Conservation (phyloP, 1,140 invertebrate genomes). For the Platorchestia sp. region DNA sequence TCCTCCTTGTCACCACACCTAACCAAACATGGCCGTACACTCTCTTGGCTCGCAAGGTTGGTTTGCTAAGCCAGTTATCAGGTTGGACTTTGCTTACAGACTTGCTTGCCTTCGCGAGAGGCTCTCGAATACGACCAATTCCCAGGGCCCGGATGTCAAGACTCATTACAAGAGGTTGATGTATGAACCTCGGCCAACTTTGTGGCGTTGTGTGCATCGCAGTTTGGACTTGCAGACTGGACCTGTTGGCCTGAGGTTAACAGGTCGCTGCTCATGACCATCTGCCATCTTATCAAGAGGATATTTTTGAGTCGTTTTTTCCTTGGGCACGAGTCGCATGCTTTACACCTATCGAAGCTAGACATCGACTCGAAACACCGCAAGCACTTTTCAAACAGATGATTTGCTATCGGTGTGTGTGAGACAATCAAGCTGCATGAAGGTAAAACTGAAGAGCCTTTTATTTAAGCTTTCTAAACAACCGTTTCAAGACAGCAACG, state of each 20-base stretch:
- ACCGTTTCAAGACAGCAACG: background rate
- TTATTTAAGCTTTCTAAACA: background rate
- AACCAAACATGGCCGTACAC: constrained; percentile 30
- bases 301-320: background rate
- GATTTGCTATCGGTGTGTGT: background rate
- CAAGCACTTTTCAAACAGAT: background rate
- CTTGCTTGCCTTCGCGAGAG: constrained; percentile 4
- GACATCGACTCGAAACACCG: background rate
- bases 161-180: constrained; percentile 54
- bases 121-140: constrained; percentile 40
- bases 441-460: background rate
- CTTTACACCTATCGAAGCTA: constrained; percentile 14
- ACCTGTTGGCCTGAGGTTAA: constrained; percentile 28
- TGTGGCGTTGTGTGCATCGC: constrained; percentile 18
- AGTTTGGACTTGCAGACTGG: constrained; percentile 7
- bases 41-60: background rate
- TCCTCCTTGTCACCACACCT: constrained; percentile 45
- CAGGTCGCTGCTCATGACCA: constrained; percentile 45
- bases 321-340: background rate
- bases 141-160: constrained; percentile 46
- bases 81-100: background rate
- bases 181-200: constrained; percentile 10
- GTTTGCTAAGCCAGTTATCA: constrained; percentile 10
- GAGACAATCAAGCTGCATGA: background rate
- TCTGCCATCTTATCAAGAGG: constrained; percentile 43